A percentile compares a stretch with the other conserved stretches of the same genome.
phyloP scores from a whole-genome alignment of 92 coral and sea anemone species.

The Desmophyllum pertusum region DNA sequence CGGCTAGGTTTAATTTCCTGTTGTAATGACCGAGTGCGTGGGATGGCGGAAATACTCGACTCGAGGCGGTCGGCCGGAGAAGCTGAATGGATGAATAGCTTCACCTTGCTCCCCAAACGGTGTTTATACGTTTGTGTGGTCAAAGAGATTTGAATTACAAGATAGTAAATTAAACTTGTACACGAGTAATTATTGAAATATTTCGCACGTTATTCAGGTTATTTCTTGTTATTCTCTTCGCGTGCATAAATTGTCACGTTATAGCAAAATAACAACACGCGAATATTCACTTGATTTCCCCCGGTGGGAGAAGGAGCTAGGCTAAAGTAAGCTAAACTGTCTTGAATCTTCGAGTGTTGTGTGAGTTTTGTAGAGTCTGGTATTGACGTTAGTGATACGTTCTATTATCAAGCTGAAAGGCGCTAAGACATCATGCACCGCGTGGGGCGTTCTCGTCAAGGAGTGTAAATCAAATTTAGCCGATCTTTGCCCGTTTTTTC shows the following conservation, averaged over 20 bases:
- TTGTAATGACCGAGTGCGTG: too few relatives aligned
- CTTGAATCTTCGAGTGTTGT: neutral
- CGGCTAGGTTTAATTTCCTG: too few relatives aligned
- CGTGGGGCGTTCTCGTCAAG: constrained; percentile 9
- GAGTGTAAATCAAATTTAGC: neutral
- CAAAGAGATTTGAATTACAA: neutral
- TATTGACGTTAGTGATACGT: neutral
- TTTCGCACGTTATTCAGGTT: neutral
- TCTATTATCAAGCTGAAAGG: neutral
- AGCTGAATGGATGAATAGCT: neutral
- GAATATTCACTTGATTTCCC: neutral
- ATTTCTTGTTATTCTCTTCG: neutral
- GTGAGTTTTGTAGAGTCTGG: neutral
- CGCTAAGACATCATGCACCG: constrained; percentile 10
- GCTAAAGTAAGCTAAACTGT: neutral
- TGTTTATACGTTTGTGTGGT: too few relatives aligned
- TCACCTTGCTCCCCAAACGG: neutral
- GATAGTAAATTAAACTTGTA: constrained; percentile 4
- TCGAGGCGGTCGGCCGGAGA: too few relatives aligned
- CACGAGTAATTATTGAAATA: neutral
- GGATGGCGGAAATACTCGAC: too few relatives aligned
- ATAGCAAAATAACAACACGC: neutral
- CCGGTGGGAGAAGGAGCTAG: neutral
- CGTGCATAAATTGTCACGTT: neutral
- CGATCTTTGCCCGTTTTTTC: neutral